These are phyloP conservation scores for Sisyra terminalis DNA, from an alignment of 2,888 invertebrate species.

Conservation along the genomic window DNA sequence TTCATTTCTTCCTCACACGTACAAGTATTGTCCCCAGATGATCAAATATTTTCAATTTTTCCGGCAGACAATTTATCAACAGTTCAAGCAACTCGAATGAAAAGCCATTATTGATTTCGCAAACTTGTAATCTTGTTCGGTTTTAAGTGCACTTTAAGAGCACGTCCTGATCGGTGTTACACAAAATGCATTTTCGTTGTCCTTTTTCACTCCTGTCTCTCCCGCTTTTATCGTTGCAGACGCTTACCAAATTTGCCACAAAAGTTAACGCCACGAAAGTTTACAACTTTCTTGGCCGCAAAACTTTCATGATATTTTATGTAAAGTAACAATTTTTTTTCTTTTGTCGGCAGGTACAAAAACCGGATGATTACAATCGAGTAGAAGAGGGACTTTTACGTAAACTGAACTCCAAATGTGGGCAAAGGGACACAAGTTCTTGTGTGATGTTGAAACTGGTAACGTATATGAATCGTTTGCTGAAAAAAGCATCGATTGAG, in stretches of 20 bases:
- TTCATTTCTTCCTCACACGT: too few relatives aligned
- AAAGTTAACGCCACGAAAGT: constrained; percentile 24
- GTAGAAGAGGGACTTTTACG: constrained; percentile 55
- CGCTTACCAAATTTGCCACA: constrained; percentile 10
- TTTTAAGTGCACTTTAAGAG: too few relatives aligned
- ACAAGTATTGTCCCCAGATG: too few relatives aligned
- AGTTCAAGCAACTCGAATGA: too few relatives aligned
- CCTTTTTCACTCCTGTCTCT: too few relatives aligned
- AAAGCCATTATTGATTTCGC: too few relatives aligned
- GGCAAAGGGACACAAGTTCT: constrained; percentile 59
- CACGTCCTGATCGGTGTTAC: too few relatives aligned
- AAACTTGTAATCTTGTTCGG: too few relatives aligned
- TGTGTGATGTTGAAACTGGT: constrained; percentile 71
- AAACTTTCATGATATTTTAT: neutral
- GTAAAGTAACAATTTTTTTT: neutral
- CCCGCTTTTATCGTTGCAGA: too few relatives aligned
- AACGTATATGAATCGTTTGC: constrained; percentile 63
- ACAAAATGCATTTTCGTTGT: too few relatives aligned
- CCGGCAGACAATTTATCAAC: too few relatives aligned
- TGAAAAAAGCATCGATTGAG: constrained; percentile 65
- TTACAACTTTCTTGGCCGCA: constrained; percentile 22
- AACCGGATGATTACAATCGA: constrained; percentile 21
- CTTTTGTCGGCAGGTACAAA: constrained; percentile 24
- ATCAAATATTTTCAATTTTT: too few relatives aligned
- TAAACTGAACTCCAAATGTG: constrained; percentile 62